These are phyloP conservation scores for Pheosia gnoma DNA, from an alignment of 2,888 invertebrate genomes.

Conservation along the genomic window DNA sequence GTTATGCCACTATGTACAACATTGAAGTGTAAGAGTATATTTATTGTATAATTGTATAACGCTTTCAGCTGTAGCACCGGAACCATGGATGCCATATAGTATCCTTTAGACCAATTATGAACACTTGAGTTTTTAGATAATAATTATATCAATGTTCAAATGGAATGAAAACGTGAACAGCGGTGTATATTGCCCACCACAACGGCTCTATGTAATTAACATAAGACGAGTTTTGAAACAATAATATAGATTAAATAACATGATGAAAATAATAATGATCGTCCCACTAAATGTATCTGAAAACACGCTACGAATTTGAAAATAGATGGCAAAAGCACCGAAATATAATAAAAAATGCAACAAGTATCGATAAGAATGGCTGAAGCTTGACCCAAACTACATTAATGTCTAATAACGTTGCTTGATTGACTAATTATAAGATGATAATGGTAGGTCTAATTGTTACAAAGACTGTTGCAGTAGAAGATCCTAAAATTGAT, in stretches of 20 bases:
- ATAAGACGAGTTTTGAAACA: background rate
- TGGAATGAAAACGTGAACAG: background rate
- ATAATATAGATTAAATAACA: background rate
- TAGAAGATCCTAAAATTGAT: no score
- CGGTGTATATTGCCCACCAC: no score
- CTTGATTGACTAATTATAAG: background rate
- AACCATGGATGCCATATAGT: constrained; percentile 58
- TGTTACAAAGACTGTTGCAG: no score
- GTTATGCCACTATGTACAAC: constrained; percentile 21
- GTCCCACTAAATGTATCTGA: background rate
- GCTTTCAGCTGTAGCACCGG: constrained; percentile 70
- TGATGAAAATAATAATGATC: background rate
- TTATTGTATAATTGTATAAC: constrained; percentile 48
- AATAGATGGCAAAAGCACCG: constrained; percentile 1
- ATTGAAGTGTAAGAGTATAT: constrained; percentile 37
- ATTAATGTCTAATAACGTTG: background rate
- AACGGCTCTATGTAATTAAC: background rate
- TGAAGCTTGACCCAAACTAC: constrained; percentile 1
- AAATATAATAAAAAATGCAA: constrained; percentile 6
- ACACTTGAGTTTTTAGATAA: constrained; percentile 64
- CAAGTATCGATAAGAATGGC: background rate
- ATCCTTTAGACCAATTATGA: constrained; percentile 75
- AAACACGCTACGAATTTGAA: background rate
- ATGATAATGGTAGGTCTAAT: no score
- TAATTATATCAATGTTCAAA: background rate